A percentile compares a stretch with the other conserved stretches of the same genome.
Conservation (phyloP, 2,113 vertebrate species). For the Oryzias celebensis region DNA sequence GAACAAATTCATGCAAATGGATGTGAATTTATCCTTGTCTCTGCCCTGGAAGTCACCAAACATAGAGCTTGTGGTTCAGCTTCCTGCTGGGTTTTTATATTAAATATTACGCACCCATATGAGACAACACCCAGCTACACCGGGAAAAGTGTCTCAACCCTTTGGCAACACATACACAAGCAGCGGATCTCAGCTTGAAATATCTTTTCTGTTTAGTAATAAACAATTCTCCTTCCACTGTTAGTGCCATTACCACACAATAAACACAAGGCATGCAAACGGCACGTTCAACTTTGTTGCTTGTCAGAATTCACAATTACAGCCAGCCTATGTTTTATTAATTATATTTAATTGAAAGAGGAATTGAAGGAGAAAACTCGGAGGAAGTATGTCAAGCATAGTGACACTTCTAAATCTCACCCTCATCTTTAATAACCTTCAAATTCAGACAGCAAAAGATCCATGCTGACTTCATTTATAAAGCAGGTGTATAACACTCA, state of each 20-base stretch:
- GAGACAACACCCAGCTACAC: slow-evolving; percentile 36
- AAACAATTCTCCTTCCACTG: slow-evolving; percentile 50
- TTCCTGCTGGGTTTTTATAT: slow-evolving; percentile 49
- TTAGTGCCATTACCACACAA: slow-evolving; percentile 49
- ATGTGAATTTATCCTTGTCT: slow-evolving; percentile 10
- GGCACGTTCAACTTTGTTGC: background rate
- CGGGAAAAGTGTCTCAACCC: slow-evolving; percentile 18
- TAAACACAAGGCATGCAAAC: slow-evolving; percentile 14
- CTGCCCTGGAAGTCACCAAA: slow-evolving; percentile 13
- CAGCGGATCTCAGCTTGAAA: slow-evolving; percentile 21
- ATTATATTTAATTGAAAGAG: slow-evolving; percentile 17
- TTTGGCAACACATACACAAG: slow-evolving; percentile 27
- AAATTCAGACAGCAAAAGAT: too few relatives aligned
- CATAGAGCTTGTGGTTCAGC: background rate
- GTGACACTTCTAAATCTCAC: background rate
- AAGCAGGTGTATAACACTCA: too few relatives aligned
- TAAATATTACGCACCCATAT: slow-evolving; percentile 39
- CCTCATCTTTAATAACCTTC: too few relatives aligned
- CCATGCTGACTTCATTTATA: too few relatives aligned
- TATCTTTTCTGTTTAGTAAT: slow-evolving; percentile 46
- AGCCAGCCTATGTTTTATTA: slow-evolving; percentile 44
- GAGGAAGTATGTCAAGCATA: slow-evolving; percentile 18
- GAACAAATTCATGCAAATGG: slow-evolving; percentile 33
- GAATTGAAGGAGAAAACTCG: slow-evolving; percentile 19
- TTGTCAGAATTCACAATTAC: slow-evolving; percentile 20